Evolutionary conservation across 2,888 invertebrate species (phyloP).

Genomic region (Noctua janthe): DNA sequence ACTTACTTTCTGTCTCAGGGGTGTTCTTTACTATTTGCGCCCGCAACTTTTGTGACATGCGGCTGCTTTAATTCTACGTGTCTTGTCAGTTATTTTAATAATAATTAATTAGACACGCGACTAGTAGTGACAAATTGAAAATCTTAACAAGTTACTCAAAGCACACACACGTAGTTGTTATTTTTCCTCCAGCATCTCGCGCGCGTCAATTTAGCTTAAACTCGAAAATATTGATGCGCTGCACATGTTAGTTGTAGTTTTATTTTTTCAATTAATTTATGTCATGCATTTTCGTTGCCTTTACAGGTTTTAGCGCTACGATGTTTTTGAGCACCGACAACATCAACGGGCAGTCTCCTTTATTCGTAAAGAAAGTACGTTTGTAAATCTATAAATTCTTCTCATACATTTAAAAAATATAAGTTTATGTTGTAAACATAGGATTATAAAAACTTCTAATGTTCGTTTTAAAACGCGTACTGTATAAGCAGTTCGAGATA

Average conservation of each 20-base stretch:
- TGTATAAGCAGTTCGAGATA: neutral
- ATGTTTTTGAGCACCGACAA: conserved; percentile 4
- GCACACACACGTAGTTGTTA: neutral
- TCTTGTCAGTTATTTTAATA: neutral
- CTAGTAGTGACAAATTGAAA: neutral
- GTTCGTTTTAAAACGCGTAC: neutral
- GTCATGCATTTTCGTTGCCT: neutral
- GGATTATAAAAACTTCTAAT: neutral
- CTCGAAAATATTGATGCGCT: neutral
- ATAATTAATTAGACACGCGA: neutral
- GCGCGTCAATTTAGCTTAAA: neutral
- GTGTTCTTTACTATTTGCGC: neutral
- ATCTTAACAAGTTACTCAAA: neutral
- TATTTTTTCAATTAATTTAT: neutral
- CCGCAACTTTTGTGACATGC: neutral
- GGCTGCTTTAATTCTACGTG: neutral
- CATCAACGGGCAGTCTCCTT: conserved; percentile 3
- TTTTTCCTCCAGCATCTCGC: neutral
- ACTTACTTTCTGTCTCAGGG: neutral
- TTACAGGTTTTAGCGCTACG: conserved; percentile 22
- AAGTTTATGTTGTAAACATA: neutral
- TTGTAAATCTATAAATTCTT: neutral
- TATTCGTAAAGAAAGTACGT: conserved; percentile 10
- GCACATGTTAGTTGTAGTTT: neutral
- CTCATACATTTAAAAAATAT: neutral